Evolutionary conservation across 1,140 invertebrate genomes (phyloP).

Genomic region (Lordiphosa stackelbergi): DNA sequence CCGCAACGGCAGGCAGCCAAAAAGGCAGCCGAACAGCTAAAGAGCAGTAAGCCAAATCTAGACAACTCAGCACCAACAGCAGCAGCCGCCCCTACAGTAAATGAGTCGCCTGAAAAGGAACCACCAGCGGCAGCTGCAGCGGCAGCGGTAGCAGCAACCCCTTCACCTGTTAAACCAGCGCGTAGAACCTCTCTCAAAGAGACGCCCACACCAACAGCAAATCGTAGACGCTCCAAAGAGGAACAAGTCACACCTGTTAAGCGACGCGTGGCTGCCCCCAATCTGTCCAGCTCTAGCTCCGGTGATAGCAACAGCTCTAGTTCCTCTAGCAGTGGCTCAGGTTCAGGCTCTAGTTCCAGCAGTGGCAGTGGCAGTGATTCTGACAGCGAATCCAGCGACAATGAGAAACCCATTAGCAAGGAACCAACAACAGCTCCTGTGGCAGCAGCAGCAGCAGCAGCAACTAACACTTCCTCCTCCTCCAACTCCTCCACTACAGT

Average conservation of each 20-base stretch:
- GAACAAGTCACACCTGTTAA: conserved; percentile 36
- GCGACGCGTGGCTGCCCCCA: conserved; percentile 52
- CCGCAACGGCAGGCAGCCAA: conserved; percentile 93
- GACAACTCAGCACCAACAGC: neutral
- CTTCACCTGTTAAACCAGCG: conserved; percentile 21
- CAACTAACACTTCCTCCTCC: neutral
- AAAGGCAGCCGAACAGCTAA: conserved; percentile 92
- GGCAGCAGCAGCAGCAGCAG: conserved; percentile 1
- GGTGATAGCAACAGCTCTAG: conserved; percentile 51
- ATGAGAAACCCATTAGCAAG: conserved; percentile 12
- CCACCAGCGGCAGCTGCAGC: conserved; percentile 5
- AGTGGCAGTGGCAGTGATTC: conserved; percentile 39
- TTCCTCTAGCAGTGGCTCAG: conserved; percentile 24
- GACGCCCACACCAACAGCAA: conserved; percentile 1
- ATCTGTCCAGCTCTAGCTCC: conserved; percentile 61
- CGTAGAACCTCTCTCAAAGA: conserved; percentile 49
- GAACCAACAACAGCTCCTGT: conserved; percentile 1
- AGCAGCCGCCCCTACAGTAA: neutral
- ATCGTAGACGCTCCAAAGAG: conserved; percentile 51
- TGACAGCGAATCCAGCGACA: conserved; percentile 47
- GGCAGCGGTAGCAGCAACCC: neutral
- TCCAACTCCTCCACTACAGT: conserved; percentile 25
- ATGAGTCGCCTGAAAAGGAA: conserved; percentile 23
- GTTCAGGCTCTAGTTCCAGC: conserved; percentile 42
- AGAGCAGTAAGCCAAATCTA: conserved; percentile 83